Conservation (phyloP, 2,797 vertebrate genomes). For the Lepus oiostolus region DNA sequence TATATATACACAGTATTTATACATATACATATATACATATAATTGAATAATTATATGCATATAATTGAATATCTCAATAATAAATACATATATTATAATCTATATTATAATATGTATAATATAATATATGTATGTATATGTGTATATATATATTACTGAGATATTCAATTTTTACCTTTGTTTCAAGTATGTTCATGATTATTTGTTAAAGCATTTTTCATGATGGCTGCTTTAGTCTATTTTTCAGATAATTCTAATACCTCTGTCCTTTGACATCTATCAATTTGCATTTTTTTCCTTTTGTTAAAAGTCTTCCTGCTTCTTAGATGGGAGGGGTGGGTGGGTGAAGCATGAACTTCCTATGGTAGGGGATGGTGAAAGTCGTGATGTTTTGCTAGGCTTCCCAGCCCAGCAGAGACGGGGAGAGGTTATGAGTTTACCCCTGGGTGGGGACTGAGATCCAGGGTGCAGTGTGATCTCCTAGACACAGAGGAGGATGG, state of each 20-base stretch:
- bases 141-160: neutral
- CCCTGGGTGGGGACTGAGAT: neutral
- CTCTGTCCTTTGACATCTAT: neutral
- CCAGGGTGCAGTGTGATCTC: neutral
- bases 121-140: too few relatives aligned
- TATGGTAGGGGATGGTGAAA: neutral
- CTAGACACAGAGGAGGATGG: too few relatives aligned
- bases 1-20: neutral
- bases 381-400: neutral
- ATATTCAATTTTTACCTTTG: neutral
- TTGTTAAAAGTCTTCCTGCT: neutral
- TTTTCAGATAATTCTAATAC: neutral
- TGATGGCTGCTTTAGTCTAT: neutral
- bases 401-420: too few relatives aligned
- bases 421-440: neutral
- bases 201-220: neutral
- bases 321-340: too few relatives aligned
- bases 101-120: too few relatives aligned
- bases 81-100: too few relatives aligned
- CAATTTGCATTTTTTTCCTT: neutral
- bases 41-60: too few relatives aligned
- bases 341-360: neutral
- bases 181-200: neutral
- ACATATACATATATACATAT: too few relatives aligned
- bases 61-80: too few relatives aligned